Evolutionary conservation across 2,113 vertebrate species (phyloP).

Genomic region (Hemibates koningsi): DNA sequence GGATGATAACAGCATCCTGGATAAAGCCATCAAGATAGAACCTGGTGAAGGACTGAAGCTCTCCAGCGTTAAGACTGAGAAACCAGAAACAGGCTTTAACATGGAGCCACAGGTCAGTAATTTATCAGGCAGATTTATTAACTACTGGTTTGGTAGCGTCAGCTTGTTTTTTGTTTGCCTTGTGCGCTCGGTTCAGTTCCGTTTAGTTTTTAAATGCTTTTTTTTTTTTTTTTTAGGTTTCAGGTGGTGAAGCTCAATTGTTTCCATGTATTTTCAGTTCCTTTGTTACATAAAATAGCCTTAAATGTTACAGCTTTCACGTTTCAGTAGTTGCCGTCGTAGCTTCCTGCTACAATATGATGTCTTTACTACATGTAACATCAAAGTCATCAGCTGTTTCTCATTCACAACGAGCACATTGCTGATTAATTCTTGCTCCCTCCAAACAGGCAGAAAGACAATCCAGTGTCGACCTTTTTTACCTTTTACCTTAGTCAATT

Average conservation of each 20-base stretch:
- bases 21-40: conserved; percentile 87
- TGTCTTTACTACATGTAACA: background rate
- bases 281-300: background rate
- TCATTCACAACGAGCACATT: background rate
- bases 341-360: background rate
- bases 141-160: background rate
- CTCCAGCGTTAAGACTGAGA: conserved; percentile 80
- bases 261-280: background rate
- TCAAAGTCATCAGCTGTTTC: background rate
- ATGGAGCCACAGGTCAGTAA: conserved; percentile 81
- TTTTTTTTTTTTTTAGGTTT: background rate
- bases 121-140: background rate
- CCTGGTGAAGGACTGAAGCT: conserved; percentile 79
- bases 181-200: background rate
- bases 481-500: background rate
- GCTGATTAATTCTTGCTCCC: background rate
- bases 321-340: background rate
- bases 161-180: background rate
- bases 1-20: conserved; percentile 87
- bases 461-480: background rate
- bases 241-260: background rate
- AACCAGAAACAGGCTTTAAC: conserved; percentile 82
- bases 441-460: background rate
- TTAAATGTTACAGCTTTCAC: background rate
- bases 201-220: background rate